Conservation (phyloP, 2,888 invertebrate species). For the Coenonympha arcania region DNA sequence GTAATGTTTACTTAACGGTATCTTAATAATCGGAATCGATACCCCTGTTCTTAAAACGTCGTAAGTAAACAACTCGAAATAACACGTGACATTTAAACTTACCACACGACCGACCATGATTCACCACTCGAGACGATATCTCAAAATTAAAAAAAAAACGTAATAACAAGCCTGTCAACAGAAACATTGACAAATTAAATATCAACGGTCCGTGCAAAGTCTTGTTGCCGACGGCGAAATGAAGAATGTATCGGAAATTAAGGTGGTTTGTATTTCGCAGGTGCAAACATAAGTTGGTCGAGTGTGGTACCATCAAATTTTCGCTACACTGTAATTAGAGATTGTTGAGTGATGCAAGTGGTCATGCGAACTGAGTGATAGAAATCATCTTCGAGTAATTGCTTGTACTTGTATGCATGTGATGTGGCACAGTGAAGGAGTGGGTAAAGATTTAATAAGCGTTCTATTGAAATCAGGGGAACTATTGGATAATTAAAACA, state of each 20-base stretch:
- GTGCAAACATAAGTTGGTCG: conserved; percentile 35
- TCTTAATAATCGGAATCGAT: neutral
- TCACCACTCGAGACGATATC: conserved; percentile 47
- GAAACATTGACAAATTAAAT: conserved; percentile 72
- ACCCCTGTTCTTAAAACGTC: neutral
- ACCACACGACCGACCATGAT: conserved; percentile 30
- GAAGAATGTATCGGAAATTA: conserved; percentile 4
- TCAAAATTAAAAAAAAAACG: conserved; percentile 35
- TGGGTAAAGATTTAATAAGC: neutral
- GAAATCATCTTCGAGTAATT: conserved; percentile 42
- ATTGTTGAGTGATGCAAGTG: conserved; percentile 53
- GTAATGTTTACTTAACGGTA: conserved; percentile 7
- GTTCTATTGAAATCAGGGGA: neutral
- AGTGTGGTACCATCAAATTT: conserved; percentile 50
- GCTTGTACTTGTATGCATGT: no score
- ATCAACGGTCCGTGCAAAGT: conserved; percentile 42
- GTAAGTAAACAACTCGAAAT: conserved; percentile 4
- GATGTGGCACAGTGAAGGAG: conserved; percentile 22
- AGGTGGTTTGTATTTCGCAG: conserved; percentile 18
- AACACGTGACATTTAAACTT: conserved; percentile 35
- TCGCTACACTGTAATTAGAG: conserved; percentile 66
- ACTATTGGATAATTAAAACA: neutral
- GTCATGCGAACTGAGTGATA: conserved; percentile 66
- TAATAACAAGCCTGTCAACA: conserved; percentile 64
- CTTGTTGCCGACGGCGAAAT: conserved; percentile 20